These are phyloP conservation scores for Temnothorax rugatulus DNA, from an alignment of 2,888 invertebrate genomes.

Conservation along the genomic window DNA sequence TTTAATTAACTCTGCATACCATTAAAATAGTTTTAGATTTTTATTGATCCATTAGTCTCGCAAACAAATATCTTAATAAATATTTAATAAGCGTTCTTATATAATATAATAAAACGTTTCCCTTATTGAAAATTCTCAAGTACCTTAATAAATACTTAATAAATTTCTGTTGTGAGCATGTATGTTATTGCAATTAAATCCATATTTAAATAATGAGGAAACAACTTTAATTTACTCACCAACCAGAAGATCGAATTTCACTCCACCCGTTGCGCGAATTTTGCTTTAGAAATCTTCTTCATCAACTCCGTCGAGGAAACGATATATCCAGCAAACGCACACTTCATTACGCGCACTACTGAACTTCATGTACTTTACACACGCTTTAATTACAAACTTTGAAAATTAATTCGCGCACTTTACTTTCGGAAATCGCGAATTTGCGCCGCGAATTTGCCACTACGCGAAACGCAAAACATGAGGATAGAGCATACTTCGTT, in stretches of 20 bases:
- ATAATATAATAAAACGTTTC: background rate
- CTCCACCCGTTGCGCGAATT: background rate
- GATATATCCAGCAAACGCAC: background rate
- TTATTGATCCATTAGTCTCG: background rate
- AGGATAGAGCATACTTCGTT: background rate
- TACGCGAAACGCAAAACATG: background rate
- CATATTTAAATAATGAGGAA: slow-evolving; percentile 6
- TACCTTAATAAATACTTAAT: background rate
- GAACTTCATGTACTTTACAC: background rate
- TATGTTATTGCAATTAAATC: background rate
- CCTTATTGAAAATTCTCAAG: background rate
- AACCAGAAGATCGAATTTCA: background rate
- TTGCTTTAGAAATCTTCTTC: background rate
- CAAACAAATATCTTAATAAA: background rate
- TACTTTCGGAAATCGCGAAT: background rate
- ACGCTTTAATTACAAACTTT: slow-evolving; percentile 7
- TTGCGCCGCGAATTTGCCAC: background rate
- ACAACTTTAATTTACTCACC: background rate
- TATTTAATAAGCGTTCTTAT: background rate
- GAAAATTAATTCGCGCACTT: slow-evolving; percentile 8
- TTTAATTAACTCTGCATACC: background rate
- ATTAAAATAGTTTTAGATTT: background rate
- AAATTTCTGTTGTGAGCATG: background rate
- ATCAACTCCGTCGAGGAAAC: background rate
- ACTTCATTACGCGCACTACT: background rate